Conservation (phyloP, 1,140 invertebrate genomes). For the Cardiocondyla obscurior region DNA sequence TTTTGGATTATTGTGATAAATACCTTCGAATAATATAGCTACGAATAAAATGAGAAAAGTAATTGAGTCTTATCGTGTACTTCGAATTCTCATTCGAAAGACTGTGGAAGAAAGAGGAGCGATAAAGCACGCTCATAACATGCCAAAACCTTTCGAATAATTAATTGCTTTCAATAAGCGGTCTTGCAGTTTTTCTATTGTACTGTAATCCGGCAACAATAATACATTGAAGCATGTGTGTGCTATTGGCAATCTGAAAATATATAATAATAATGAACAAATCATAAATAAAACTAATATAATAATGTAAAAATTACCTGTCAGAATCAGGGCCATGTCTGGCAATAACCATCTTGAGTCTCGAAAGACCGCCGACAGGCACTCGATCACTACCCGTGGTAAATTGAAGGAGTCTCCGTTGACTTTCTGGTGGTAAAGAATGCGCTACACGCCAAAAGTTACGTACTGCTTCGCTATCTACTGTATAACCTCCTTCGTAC, state of each 20-base stretch:
- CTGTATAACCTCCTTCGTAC: constrained; percentile 96
- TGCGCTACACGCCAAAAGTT: constrained; percentile 99
- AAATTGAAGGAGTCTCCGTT: constrained; percentile 96
- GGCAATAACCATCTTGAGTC: constrained; percentile 93
- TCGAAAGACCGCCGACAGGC: constrained; percentile 95
- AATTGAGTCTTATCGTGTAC: constrained; percentile 35
- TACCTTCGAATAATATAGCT: constrained; percentile 35
- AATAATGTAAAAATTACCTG: constrained; percentile 75
- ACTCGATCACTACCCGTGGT: constrained; percentile 96
- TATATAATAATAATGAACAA: background rate
- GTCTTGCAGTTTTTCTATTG: constrained; percentile 92
- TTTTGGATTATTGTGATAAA: constrained; percentile 49
- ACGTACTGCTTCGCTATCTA: constrained; percentile 92
- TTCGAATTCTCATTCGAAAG: constrained; percentile 70
- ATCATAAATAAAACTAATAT: background rate
- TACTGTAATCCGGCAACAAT: constrained; percentile 94
- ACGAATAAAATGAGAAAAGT: constrained; percentile 10
- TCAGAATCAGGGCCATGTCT: constrained; percentile 92
- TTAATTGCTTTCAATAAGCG: constrained; percentile 96
- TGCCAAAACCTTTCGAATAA: constrained; percentile 94
- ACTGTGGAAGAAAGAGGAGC: constrained; percentile 58
- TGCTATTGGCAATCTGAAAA: constrained; percentile 89
- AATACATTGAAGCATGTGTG: constrained; percentile 99
- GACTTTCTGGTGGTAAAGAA: constrained; percentile 91
- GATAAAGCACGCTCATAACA: constrained; percentile 86